phyloP scores from a whole-genome alignment of 2,113 vertebrate species.

The Embiotoca jacksoni region DNA sequence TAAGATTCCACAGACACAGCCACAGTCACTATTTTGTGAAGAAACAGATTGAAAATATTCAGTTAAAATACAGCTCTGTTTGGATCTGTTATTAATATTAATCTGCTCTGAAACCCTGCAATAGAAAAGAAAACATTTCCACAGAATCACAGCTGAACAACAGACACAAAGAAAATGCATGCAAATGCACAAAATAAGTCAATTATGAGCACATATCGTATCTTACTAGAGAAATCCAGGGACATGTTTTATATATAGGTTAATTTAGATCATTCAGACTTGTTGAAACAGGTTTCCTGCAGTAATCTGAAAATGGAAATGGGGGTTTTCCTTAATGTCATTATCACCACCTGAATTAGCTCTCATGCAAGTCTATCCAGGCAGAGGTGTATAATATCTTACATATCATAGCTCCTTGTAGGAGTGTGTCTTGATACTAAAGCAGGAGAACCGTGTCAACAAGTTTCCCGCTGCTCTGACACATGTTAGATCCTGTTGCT shows the following conservation, averaged over 20 bases:
- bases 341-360: conserved; percentile 13
- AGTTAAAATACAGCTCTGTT: neutral
- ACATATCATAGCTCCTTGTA: neutral
- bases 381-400: neutral
- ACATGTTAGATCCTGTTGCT: conserved; percentile 18
- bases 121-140: neutral
- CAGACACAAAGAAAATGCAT: no score
- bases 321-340: neutral
- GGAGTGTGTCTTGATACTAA: conserved; percentile 2
- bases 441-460: conserved; percentile 25
- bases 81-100: conserved; percentile 19
- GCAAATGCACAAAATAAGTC: no score
- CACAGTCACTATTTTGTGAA: conserved; percentile 30
- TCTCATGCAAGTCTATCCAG: neutral
- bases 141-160: neutral
- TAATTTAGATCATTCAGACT: neutral
- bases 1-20: conserved; percentile 11
- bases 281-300: neutral
- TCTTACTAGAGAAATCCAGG: neutral
- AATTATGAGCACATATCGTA: neutral
- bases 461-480: conserved; percentile 12
- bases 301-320: conserved; percentile 22
- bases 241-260: neutral
- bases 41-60: conserved; percentile 21
- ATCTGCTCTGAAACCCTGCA: neutral